phyloP scores from a whole-genome alignment of 1,140 invertebrate species.

The Goniozus legneri region DNA sequence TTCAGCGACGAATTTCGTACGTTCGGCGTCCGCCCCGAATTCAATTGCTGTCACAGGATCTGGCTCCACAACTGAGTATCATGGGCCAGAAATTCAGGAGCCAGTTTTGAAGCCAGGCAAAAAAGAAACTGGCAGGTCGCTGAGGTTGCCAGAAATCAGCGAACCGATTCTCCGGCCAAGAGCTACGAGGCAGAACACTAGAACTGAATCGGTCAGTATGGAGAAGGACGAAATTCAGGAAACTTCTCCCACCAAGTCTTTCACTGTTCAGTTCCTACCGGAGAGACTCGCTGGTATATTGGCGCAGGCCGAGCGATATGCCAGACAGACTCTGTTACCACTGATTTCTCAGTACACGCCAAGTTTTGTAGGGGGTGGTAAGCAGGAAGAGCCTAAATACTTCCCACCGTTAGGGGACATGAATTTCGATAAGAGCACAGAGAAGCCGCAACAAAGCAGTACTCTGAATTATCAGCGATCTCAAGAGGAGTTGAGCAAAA shows the following conservation, averaged over 20 bases:
- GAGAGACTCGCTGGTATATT: slow-evolving; percentile 72
- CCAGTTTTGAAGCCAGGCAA: slow-evolving; percentile 49
- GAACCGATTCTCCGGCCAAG: slow-evolving; percentile 68
- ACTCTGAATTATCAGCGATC: no score
- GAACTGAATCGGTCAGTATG: no score
- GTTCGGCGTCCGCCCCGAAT: slow-evolving; percentile 5
- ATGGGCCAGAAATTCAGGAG: slow-evolving; percentile 47
- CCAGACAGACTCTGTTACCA: slow-evolving; percentile 68
- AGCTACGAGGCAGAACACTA: slow-evolving; percentile 42
- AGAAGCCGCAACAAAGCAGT: no score
- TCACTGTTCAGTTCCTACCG: slow-evolving; percentile 75
- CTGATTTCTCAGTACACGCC: slow-evolving; percentile 74
- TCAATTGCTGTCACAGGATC: slow-evolving; percentile 6
- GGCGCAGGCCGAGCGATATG: slow-evolving; percentile 76
- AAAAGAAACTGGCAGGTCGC: slow-evolving; percentile 51
- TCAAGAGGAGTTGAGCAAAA: background rate
- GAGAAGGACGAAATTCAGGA: slow-evolving; percentile 34
- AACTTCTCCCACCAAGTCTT: slow-evolving; percentile 44
- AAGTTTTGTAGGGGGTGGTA: slow-evolving; percentile 44
- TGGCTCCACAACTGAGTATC: slow-evolving; percentile 17
- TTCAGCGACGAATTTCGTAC: slow-evolving; percentile 26
- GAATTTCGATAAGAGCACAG: slow-evolving; percentile 6
- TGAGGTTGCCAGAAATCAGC: slow-evolving; percentile 62
- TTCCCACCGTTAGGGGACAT: slow-evolving; percentile 43
- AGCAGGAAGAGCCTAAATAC: slow-evolving; percentile 43